Evolutionary conservation across 2,113 vertebrate species (phyloP).

Genomic region (Sus scrofa): T2T-Sscrofa CM000818.6:31856001-31856500

Average conservation of each 20-base stretch:
- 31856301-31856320: background rate
- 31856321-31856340: constrained; percentile 9
- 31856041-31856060: background rate
- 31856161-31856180: background rate
- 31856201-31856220: background rate
- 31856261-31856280: constrained; percentile 1
- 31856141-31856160: background rate
- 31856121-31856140: background rate
- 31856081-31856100: background rate
- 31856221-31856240: background rate
- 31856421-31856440: background rate
- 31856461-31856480: background rate
- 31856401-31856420: background rate
- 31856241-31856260: background rate
- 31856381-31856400: background rate
- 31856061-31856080: background rate
- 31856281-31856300: background rate
- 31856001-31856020: background rate
- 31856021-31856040: background rate
- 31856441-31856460: constrained; percentile 23
- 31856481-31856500: background rate
- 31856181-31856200: background rate
- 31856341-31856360: background rate
- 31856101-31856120: background rate
- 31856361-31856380: background rate